Evolutionary conservation across 2,797 vertebrate genomes (phyloP).

Genomic region (Thaleichthys pacificus): DNA sequence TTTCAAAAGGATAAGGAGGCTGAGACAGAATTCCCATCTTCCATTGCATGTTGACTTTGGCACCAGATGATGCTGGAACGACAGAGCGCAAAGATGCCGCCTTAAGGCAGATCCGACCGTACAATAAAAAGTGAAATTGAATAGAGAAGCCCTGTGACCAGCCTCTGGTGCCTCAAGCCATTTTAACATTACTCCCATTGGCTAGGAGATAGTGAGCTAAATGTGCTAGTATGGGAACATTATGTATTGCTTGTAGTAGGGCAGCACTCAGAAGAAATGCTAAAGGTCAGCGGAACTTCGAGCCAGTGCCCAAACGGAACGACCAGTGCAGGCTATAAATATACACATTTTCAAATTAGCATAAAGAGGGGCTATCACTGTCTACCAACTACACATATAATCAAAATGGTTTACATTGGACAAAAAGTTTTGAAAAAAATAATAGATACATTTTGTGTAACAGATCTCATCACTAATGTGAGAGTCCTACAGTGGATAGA

Average conservation of each 20-base stretch:
- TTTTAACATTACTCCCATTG: not conserved
- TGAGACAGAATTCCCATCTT: slow-evolving; percentile 62
- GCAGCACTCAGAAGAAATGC: slow-evolving; percentile 35
- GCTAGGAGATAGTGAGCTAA: not conserved
- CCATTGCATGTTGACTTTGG: slow-evolving; percentile 64
- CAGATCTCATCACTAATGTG: not conserved
- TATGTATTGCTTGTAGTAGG: slow-evolving; percentile 19
- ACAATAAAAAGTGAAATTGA: slow-evolving; percentile 25
- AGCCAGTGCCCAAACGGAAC: slow-evolving; percentile 37
- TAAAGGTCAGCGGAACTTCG: slow-evolving; percentile 58
- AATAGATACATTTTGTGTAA: not conserved
- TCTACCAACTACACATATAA: slow-evolving; percentile 10
- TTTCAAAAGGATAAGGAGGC: slow-evolving; percentile 71
- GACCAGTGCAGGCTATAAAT: slow-evolving; percentile 62
- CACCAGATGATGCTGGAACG: slow-evolving; percentile 44
- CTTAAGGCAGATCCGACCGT: slow-evolving; percentile 15
- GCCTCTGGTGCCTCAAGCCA: not conserved
- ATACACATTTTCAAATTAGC: slow-evolving; percentile 51
- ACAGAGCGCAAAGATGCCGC: slow-evolving; percentile 30
- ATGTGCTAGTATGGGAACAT: slow-evolving; percentile 14
- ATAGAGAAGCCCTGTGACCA: slow-evolving; percentile 10
- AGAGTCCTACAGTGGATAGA: too few species aligned
- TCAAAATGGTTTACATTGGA: slow-evolving; percentile 11
- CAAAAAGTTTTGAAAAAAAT: not conserved
- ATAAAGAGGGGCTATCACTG: slow-evolving; percentile 26